A percentile compares a stretch with the other conserved stretches of the same genome.
phyloP scores from a whole-genome alignment of 2,113 vertebrate genomes.

The Elephantulus edwardii region DNA sequence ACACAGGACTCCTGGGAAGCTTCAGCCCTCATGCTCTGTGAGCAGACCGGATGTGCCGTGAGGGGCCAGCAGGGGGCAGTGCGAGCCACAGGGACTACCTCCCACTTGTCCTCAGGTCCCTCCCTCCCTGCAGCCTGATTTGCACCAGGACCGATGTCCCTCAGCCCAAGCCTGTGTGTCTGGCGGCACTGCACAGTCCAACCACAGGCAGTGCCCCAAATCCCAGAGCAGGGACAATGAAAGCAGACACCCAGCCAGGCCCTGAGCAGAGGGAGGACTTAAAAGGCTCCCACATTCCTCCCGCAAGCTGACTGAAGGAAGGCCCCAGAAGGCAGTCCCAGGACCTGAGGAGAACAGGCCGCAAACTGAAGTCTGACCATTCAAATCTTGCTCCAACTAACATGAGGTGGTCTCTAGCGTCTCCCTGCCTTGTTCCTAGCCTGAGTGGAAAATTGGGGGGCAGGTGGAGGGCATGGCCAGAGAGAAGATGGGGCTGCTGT shows the following conservation, averaged over 20 bases:
- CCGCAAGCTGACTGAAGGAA: neutral
- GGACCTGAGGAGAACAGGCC: neutral
- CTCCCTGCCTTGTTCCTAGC: neutral
- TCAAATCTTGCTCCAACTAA: neutral
- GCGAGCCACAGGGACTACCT: neutral
- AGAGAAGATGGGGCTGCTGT: too few species aligned
- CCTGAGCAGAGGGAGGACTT: neutral
- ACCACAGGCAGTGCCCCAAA: neutral
- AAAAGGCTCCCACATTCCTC: neutral
- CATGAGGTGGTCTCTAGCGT: neutral
- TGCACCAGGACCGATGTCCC: neutral
- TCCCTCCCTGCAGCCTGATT: neutral
- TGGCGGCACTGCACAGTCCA: neutral
- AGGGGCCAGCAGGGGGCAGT: neutral
- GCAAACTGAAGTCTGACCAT: accelerated
- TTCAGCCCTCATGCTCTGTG: neutral
- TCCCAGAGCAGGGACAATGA: neutral
- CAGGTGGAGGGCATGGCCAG: neutral
- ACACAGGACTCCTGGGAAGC: neutral
- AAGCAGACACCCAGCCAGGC: neutral
- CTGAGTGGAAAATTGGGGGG: neutral
- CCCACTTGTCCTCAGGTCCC: neutral
- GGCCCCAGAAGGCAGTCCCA: neutral
- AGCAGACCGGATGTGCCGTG: too few species aligned
- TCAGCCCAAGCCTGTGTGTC: neutral